Base-by-base conservation (phyloP, 2,888 invertebrate genomes). In the Terebella lapidaria region DNA sequence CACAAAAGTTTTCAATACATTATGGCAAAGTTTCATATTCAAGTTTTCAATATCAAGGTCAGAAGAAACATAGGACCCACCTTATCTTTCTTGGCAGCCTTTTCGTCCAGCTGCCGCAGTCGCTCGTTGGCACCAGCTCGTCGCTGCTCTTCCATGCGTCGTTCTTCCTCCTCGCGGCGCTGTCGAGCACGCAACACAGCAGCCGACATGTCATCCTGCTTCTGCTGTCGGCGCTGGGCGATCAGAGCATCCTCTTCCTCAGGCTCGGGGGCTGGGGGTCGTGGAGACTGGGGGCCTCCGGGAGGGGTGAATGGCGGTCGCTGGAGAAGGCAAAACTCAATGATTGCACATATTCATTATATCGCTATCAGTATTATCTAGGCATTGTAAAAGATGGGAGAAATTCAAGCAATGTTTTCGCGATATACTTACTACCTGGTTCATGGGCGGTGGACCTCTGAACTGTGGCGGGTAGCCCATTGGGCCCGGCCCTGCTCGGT, bases 101-200 rank as follows among this genome's bases (percentile, higher is more conserved):
- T 47, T 28, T 88, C 87, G 71, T 89, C 88, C 2, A 89, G 79
- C 72, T 86, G 86, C 71, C 86, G 86, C 59, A 88, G 78, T 72
- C 89, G 89, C 70, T 88, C 88, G 46, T 85, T 85, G 25, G 87
- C 77, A 81, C 85, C 57, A 2, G 52, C 56, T 30, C 24, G 30
- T 46, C 68, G 64, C 54, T 77, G 76, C 57, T 74, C 73, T 42
- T 68, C 69, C 61, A 60, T 53, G 5, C 54, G 25, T 26, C 52
- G 88, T 74, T 93, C 92, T 74, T 92, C 93, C 74, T 93, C 92
- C 74, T 92, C 92, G 71, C 92, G 89, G 28, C 91, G 86, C 74
- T 54, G 45, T 30, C 76, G 87, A 0, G 92, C 92, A 28, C 92
- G 85, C 69, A 91, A 91, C 20, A 91, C 89, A 1, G 89, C 90